Percentiles rank a stretch among this genome's conserved stretches.
Conservation (phyloP, 2,113 vertebrate genomes). For the Aptenodytes patagonicus region DNA sequence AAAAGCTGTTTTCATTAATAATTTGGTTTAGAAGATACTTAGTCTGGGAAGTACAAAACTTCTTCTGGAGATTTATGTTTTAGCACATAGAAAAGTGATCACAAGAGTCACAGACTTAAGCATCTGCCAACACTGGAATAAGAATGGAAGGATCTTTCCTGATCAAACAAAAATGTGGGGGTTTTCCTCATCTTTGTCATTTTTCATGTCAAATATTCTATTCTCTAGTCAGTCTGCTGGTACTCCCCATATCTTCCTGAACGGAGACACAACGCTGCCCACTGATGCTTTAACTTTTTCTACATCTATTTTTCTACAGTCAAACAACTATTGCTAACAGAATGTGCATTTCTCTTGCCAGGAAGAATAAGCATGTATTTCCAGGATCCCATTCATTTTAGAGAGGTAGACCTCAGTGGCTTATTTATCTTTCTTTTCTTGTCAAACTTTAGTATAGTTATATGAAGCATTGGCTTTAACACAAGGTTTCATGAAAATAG, state of each 20-base stretch:
- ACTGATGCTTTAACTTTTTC: neutral
- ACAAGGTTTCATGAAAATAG: neutral
- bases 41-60: neutral
- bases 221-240: neutral
- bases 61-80: neutral
- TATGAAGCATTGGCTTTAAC: neutral
- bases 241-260: neutral
- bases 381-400: neutral
- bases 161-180: neutral
- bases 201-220: neutral
- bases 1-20: neutral
- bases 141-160: neutral
- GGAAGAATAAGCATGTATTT: neutral
- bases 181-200: neutral
- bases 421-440: neutral
- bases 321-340: neutral
- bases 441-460: neutral
- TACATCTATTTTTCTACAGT: neutral
- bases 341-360: neutral
- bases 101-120: neutral
- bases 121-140: neutral
- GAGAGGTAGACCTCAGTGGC: neutral
- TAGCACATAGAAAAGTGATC: neutral
- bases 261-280: neutral
- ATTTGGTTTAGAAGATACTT: neutral